phyloP scores from a whole-genome alignment of 2,888 invertebrate species.

The Synergus japonicus region DNA sequence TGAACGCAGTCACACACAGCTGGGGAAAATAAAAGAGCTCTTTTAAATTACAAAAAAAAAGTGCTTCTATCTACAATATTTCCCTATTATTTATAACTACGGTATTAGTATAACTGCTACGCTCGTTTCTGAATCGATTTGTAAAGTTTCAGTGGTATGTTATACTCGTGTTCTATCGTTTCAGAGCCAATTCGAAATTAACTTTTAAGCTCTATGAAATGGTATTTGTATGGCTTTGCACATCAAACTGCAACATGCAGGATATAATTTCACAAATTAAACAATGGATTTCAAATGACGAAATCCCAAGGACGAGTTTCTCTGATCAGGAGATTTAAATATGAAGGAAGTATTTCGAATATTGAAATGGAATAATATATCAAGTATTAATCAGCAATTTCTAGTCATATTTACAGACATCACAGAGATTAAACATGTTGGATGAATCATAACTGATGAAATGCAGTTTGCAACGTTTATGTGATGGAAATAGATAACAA shows the following conservation, averaged over 20 bases:
- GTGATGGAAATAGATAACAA: not conserved
- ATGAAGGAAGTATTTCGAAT: not conserved
- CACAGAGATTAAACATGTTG: not conserved
- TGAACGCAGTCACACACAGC: not conserved
- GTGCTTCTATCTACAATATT: not conserved
- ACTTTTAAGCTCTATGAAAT: constrained; percentile 21
- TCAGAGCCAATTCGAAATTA: constrained; percentile 20
- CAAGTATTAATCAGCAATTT: not conserved
- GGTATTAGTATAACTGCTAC: not conserved
- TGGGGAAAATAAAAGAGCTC: not conserved
- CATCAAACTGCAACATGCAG: constrained; percentile 25
- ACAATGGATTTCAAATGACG: not conserved
- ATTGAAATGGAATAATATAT: not conserved
- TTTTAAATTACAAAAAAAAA: not conserved
- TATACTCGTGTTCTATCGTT: constrained; percentile 13
- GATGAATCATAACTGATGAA: not conserved
- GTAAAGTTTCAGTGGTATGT: constrained; percentile 15
- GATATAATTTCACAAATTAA: not conserved
- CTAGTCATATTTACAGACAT: not conserved
- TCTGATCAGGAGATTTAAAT: not conserved
- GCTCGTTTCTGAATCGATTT: constrained; percentile 17
- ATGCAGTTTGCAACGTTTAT: not conserved
- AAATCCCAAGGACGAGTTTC: not conserved
- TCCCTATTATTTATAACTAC: not conserved
- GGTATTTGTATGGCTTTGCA: constrained; percentile 22